Base-by-base conservation (phyloP, 2,797 vertebrate species). In the Crenuchus spilurus region DNA sequence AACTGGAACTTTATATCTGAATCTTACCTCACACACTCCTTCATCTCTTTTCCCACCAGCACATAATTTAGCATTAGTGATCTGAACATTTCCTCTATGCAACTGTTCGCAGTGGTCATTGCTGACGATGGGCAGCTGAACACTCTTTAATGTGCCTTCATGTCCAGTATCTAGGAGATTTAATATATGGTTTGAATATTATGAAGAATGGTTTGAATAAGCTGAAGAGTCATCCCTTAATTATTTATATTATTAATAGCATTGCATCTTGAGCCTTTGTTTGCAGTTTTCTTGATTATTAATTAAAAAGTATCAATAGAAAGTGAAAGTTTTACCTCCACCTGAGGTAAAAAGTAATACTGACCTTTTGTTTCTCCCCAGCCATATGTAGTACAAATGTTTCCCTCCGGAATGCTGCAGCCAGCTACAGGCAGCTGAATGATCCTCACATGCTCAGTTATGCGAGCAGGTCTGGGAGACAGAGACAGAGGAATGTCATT, bases 341-440 rank as follows among this genome's bases (percentile, higher is more conserved):
- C 39, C 52, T 18, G n/a, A 18, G 16, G 24, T 60, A 37, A 22
- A 20, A 72, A 24, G 41, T 42, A 63, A 13, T 54, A 31, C 24
- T 20, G 22, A 99, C 97, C 94, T 97, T 96, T 96, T 80, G 97
- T 98, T 75, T 98, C 95, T 75, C 97, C 97, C 97, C 97, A 99
- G 89, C 97, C 97, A 67, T 97, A 98, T 86, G 96, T 94, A 88
- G 94, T 95, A 89, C 97, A 99, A 22, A 90, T 88, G 30, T 92
- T 95, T 84, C 94, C 94, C 78, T 98, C 95, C 80, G 93, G 94
- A 88, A 99, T 97, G 68, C 92, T 93, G 84, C 97, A 99, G 42
- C 95, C 97, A 69, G 95, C 94, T 86, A 96, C 92, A 8, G 97
- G 97, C 72, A 98, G 84, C 81, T 96, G 94, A 72, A 99, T 96